Base-by-base conservation (phyloP, 2,888 invertebrate genomes). In the Aquatica leii region DNA sequence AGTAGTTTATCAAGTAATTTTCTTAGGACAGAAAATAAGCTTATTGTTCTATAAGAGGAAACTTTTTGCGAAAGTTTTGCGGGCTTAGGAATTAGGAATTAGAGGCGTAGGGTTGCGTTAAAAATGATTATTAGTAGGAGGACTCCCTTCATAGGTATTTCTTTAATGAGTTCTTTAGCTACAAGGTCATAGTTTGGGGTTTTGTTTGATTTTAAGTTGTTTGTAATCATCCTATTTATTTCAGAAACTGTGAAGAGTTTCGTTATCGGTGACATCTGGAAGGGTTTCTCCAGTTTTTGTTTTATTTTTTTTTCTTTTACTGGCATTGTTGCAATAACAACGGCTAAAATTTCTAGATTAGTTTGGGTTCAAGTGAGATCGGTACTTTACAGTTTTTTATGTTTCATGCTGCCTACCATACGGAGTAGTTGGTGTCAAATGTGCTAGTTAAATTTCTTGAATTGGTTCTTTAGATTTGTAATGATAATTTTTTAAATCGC, bases 301-400 rank as follows among this genome's bases (percentile, higher is more conserved):
- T 40, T 40, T 40, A 40, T 40, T 40, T 9, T 40, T 40, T 40
- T 14, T 40, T 40, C 40, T 34, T 40, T 14, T 40, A 40, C 14
- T 40, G 40, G 40, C 8, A 9, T 40, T 40, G 40, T 40, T 40
- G 40, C 14, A 9, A 40, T 40, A 9, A 9, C 2, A 40, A 9
- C 4, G 11, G 40, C 40, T 40, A 14, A 40, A 40, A 40, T n/a
- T 12, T 24, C 14, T 12, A 49, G 31, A 24, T 49, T 17, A 24
- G 49, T 49, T 3, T 21, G 49, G 21, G 49, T 21, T 21, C 49
- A 49, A 12, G 49, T 20, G 18, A 17, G 18, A 49, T 49, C 14
- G 49, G 49, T 49, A 17, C 11, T 49, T 49, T 21, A 12, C 24
- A 14, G 49, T 12, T 24, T 49, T 49, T 49, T 24, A 49, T 49